Conservation (phyloP, 1,140 invertebrate species). For the Papilio polyxenes region DNA sequence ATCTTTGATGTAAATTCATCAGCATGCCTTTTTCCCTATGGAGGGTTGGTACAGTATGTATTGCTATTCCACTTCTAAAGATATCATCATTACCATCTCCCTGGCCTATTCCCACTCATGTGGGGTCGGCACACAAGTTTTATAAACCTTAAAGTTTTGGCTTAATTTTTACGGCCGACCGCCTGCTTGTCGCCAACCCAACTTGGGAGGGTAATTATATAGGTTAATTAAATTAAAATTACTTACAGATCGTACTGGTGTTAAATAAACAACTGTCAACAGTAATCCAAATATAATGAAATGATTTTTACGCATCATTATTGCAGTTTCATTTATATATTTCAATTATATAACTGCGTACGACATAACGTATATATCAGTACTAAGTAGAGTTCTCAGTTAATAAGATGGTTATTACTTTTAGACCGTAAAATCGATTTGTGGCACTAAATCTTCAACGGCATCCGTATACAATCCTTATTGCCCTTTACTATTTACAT, state of each 20-base stretch:
- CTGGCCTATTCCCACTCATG: no score
- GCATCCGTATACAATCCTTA: constrained; percentile 38
- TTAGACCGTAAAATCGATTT: constrained; percentile 42
- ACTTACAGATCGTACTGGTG: constrained; percentile 18
- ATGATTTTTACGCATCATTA: neutral
- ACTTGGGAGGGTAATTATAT: no score
- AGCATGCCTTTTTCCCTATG: no score
- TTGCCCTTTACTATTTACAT: constrained; percentile 31
- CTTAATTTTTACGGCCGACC: no score
- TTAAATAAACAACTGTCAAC: neutral
- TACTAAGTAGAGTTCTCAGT: constrained; percentile 9
- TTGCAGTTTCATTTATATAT: neutral
- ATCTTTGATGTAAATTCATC: no score
- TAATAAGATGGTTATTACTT: constrained; percentile 31
- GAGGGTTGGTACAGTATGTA: no score
- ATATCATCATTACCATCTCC: no score
- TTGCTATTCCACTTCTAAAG: no score
- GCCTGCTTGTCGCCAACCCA: no score
- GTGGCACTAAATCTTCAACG: constrained; percentile 32
- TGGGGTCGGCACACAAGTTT: no score
- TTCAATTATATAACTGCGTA: neutral
- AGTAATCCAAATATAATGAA: constrained; percentile 16
- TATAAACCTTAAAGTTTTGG: no score
- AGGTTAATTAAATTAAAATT: neutral
- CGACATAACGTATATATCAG: constrained; percentile 16